A percentile compares a stretch with the other conserved stretches of the same genome.
These are phyloP conservation scores for Microcebus murinus DNA, from an alignment of 2,113 vertebrate species.

Conservation along the genomic window DNA sequence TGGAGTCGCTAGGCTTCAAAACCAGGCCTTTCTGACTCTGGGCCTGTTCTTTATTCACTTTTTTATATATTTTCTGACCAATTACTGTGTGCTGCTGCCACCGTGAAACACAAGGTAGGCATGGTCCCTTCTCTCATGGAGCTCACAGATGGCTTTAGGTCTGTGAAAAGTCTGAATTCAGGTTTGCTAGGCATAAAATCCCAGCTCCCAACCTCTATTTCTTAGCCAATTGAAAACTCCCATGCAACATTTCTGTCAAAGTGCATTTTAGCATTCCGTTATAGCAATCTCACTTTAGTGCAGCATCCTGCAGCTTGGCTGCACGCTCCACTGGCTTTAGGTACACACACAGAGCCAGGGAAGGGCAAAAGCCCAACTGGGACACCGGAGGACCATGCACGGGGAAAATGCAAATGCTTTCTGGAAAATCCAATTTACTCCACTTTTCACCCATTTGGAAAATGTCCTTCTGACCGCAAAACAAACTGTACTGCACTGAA, in stretches of 20 bases:
- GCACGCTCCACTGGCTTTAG: neutral
- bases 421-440: conserved; percentile 36
- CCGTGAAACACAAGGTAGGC: neutral
- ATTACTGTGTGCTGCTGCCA: neutral
- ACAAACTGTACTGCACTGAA: neutral
- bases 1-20: neutral
- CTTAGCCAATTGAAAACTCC: neutral
- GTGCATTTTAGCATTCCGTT: conserved; percentile 22
- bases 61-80: neutral
- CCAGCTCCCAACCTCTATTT: neutral
- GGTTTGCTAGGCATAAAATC: neutral
- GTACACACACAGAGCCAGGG: neutral
- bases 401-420: neutral
- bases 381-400: rapidly evolving
- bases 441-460: conserved; percentile 42
- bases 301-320: neutral
- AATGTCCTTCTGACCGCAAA: neutral
- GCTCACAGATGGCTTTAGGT: neutral
- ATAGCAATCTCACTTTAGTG: neutral
- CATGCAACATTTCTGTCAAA: neutral
- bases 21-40: neutral
- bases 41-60: neutral
- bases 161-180: neutral
- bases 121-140: neutral
- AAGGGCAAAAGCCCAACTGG: neutral